These are phyloP conservation scores for Cotesia chilonis DNA, from an alignment of 1,140 invertebrate genomes.

Conservation along the genomic window DNA sequence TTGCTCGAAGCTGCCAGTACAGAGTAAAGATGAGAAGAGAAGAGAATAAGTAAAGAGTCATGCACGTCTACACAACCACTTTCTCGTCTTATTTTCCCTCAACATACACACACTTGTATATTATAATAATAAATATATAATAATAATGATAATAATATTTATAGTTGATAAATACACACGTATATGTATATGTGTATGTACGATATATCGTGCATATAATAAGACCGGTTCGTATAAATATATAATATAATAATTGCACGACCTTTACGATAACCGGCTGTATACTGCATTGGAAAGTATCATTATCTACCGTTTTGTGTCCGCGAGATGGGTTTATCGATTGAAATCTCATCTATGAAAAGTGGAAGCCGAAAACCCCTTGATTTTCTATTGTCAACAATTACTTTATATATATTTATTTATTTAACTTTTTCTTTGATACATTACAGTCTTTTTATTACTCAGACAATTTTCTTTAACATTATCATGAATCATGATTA, in stretches of 20 bases:
- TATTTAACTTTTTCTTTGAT: background rate
- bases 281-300: conserved; percentile 45
- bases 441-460: background rate
- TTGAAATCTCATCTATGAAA: conserved; percentile 32
- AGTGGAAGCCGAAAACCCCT: conserved; percentile 15
- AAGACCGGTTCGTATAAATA: conserved; percentile 29
- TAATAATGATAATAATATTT: background rate
- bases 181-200: background rate
- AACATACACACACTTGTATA: background rate
- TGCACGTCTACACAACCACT: conserved; percentile 6
- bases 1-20: conserved; percentile 7
- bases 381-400: background rate
- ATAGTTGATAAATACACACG: background rate
- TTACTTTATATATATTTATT: conserved; percentile 1
- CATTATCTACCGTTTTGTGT: conserved; percentile 48
- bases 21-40: too few species aligned
- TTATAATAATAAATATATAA: background rate
- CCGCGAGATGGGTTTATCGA: conserved; percentile 41
- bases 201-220: conserved; percentile 18
- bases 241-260: conserved; percentile 31
- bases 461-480: too few species aligned
- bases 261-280: conserved; percentile 47
- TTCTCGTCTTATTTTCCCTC: background rate
- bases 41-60: background rate
- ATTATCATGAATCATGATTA: too few species aligned